phyloP scores from a whole-genome alignment of 2,113 vertebrate species.

The Cercopithecus mona region DNA sequence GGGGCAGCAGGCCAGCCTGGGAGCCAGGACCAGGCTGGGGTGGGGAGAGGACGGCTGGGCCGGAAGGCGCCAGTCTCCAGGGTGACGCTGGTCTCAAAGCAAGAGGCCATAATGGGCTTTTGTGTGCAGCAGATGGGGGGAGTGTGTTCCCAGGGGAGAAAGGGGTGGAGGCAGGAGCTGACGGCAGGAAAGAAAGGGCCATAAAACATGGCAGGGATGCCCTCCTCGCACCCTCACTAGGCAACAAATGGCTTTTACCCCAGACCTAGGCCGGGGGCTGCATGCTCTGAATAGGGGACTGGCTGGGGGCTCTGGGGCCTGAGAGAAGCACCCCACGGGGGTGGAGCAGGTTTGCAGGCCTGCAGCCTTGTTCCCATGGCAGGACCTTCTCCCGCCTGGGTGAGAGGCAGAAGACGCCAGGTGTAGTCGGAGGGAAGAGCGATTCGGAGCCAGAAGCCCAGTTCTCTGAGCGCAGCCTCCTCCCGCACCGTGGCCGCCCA shows the following conservation, averaged over 20 bases:
- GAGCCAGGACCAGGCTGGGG: neutral
- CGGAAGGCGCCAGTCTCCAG: conserved; percentile 45
- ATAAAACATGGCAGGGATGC: neutral
- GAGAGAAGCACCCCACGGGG: neutral
- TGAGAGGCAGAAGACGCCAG: neutral
- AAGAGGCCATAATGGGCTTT: conserved; percentile 64
- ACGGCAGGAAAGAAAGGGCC: neutral
- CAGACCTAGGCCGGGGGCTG: neutral
- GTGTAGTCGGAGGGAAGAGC: neutral
- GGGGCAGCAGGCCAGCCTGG: neutral
- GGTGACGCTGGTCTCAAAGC: conserved; percentile 61
- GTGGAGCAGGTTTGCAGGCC: neutral
- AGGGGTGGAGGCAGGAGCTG: neutral
- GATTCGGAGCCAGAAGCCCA: neutral
- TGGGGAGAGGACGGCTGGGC: neutral
- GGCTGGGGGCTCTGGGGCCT: neutral
- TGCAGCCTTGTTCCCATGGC: neutral
- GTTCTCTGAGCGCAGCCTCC: neutral
- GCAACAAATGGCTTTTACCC: conserved; percentile 41
- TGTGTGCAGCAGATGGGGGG: conserved; percentile 37
- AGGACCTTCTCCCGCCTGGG: neutral
- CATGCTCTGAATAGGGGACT: neutral
- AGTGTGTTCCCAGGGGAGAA: conserved; percentile 23
- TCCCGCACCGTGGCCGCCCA: accelerated
- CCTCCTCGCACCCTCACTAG: neutral